Evolutionary conservation across 35 echinoderm and acorn worm genomes (phyloP).

Genomic region (Holothuria glaberrima): DNA sequence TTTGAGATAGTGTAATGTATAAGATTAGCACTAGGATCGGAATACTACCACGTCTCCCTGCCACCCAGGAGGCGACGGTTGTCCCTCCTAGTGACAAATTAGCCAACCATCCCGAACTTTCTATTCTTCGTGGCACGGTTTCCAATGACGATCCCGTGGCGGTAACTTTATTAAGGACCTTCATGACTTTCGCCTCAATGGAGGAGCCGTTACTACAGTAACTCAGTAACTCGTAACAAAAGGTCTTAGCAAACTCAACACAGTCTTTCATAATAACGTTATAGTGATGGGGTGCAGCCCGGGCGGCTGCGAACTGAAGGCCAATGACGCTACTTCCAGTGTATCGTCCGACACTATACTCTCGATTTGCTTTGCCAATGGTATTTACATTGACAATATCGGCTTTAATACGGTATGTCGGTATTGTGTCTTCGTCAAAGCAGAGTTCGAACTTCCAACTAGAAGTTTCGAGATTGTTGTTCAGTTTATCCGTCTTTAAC

Average conservation of each 20-base stretch:
- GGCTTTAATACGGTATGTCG: slow-evolving; percentile 57
- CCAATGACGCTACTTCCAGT: slow-evolving; percentile 36
- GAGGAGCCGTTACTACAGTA: slow-evolving; percentile 49
- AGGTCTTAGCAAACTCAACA: slow-evolving; percentile 70
- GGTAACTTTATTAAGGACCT: slow-evolving; percentile 16
- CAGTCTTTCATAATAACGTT: slow-evolving; percentile 65
- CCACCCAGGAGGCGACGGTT: slow-evolving; percentile 31
- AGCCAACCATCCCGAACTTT: slow-evolving; percentile 60
- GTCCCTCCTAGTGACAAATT: slow-evolving; percentile 49
- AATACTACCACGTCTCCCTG: background rate
- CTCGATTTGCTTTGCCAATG: slow-evolving; percentile 33
- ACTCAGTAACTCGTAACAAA: slow-evolving; percentile 57
- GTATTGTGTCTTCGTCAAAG: slow-evolving; percentile 50
- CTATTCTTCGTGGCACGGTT: slow-evolving; percentile 56
- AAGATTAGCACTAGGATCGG: background rate
- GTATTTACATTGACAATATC: slow-evolving; percentile 17
- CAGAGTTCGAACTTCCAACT: slow-evolving; percentile 50
- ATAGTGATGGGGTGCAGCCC: slow-evolving; percentile 50
- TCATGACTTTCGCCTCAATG: slow-evolving; percentile 53
- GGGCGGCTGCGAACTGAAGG: slow-evolving; percentile 49
- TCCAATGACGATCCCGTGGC: slow-evolving; percentile 62
- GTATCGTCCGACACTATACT: slow-evolving; percentile 52
- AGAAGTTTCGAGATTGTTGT: slow-evolving; percentile 21
- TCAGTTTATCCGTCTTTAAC: background rate
- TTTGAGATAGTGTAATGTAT: background rate